These are phyloP conservation scores for Falco novaeseelandiae DNA, from an alignment of 2,797 vertebrate genomes.

Conservation along the genomic window DNA sequence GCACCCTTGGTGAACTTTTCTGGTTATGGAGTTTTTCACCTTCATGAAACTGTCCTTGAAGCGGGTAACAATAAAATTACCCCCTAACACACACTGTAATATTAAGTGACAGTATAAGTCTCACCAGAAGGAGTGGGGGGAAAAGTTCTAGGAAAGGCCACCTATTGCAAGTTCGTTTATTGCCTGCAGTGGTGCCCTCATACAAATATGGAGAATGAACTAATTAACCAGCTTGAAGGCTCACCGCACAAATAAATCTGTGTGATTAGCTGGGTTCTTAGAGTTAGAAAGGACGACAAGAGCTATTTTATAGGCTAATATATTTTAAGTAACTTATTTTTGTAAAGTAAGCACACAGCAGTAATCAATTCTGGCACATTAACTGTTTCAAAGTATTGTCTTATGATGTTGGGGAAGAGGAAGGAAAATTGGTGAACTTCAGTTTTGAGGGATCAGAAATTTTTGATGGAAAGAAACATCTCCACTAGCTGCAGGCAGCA, in stretches of 20 bases:
- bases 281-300: background rate
- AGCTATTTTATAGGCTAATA: background rate
- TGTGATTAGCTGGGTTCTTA: conserved; percentile 26
- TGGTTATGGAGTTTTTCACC: background rate
- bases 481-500: background rate
- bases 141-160: background rate
- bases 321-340: background rate
- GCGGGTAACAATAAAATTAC: background rate
- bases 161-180: background rate
- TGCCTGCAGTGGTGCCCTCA: background rate
- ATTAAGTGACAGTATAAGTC: background rate
- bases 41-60: conserved; percentile 9
- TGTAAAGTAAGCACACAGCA: background rate
- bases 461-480: background rate
- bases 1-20: background rate
- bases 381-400: background rate
- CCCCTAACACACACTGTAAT: background rate
- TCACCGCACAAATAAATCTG: conserved; percentile 31
- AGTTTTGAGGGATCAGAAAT: background rate
- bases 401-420: background rate
- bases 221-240: conserved; percentile 13
- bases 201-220: conserved; percentile 15
- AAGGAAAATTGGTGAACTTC: background rate
- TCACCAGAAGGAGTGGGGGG: background rate
- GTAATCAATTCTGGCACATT: background rate